Base-by-base conservation (phyloP, 2,888 invertebrate genomes). In the Nomada fabriciana region DNA sequence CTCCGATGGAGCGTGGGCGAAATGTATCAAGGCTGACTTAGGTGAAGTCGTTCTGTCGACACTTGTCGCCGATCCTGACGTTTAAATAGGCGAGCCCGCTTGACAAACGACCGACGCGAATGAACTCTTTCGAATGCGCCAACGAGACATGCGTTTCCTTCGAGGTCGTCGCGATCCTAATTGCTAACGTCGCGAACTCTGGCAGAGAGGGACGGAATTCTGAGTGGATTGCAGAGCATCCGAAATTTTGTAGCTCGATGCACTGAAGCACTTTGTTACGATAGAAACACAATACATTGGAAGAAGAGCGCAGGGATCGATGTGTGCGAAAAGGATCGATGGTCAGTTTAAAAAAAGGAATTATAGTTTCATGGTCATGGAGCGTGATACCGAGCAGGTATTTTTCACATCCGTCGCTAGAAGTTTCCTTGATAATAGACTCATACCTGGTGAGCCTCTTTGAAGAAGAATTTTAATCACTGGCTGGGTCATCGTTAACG, bases 1-100 rank as follows among this genome's bases (percentile, higher is more conserved):
- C 90, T 88, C 89, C 87, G 63, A 78, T 72, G 72, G 76, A 80
- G 80, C 84, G 92, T 91, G 89, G 92, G 92, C 92, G 92, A 92
- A 92, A 91, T 92, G 90, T 91, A 92, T 91, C 91, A 91, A 91
- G 92, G 92, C 91, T 87, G 86, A 80, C 86, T 84, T 75, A 84
- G 82, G 82, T 72, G 82, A 74, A 80, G 84, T 63, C 80, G 73
- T 86, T 80, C 86, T 86, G 86, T 85, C 87, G 87, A 86, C 89
- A 85, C 86, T 86, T 85, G 87, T 86, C 84, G 88, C 80, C 85
- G 88, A 83, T 83, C 79, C 79, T 88, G 85, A 87, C 88, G 87
- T 88, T 86, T 82, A 85, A 88, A 88, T 87, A 84, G 88, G 76
- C 77, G 82, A 82, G 85, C 85, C 74, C 63, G 77, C 61, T 78